Percentiles rank a stretch among this genome's conserved stretches.
Evolutionary conservation across 2,113 vertebrate species (phyloP).

Genomic region (Porphyrio hochstetteri): DNA sequence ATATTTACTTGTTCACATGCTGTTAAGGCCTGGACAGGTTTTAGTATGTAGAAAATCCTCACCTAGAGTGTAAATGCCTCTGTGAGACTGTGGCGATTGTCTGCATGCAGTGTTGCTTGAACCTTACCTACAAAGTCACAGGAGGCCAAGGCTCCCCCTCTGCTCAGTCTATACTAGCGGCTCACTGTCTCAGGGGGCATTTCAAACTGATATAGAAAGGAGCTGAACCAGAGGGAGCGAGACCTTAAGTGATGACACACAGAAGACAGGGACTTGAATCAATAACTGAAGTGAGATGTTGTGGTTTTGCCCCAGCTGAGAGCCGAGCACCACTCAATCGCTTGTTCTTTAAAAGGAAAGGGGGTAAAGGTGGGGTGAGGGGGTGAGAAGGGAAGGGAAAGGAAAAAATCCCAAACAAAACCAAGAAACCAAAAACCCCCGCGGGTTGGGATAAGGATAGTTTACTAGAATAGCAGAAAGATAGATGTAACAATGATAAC

Average conservation of each 20-base stretch:
- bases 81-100: fast-evolving
- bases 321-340: too few relatives aligned
- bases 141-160: background rate
- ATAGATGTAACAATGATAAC: too few relatives aligned
- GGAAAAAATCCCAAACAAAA: too few relatives aligned
- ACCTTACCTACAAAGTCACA: background rate
- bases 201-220: background rate
- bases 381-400: too few relatives aligned
- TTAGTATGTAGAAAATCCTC: background rate
- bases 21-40: background rate
- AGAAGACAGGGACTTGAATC: background rate
- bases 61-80: background rate
- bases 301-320: too few relatives aligned
- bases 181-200: background rate
- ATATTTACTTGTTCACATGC: fast-evolving
- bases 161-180: background rate
- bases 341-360: too few relatives aligned
- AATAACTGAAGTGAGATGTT: background rate
- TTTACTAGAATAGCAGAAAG: too few relatives aligned
- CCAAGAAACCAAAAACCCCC: too few relatives aligned
- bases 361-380: too few relatives aligned
- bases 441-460: too few relatives aligned
- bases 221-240: background rate
- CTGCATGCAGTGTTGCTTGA: background rate
- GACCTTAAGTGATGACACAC: background rate